Evolutionary conservation across 2,113 vertebrate genomes (phyloP).

Genomic region (Megatriorchis doriae): DNA sequence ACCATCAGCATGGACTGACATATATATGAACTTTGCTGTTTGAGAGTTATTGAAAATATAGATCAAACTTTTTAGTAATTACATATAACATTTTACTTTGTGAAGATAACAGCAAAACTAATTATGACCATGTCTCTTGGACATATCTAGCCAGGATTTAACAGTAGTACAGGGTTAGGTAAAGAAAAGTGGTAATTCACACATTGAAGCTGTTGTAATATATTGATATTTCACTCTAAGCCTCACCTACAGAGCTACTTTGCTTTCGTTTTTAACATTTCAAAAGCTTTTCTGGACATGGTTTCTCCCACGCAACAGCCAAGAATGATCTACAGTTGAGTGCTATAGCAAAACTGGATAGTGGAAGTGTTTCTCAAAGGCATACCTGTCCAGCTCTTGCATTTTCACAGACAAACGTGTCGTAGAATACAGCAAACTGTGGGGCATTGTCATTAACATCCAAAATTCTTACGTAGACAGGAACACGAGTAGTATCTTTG

Average conservation of each 20-base stretch:
- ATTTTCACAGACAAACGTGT: conserved; percentile 97
- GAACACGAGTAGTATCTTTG: conserved; percentile 86
- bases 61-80: conserved; percentile 9
- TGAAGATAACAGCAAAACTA: conserved; percentile 36
- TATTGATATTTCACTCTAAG: background rate
- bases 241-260: background rate
- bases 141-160: background rate
- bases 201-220: background rate
- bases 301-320: background rate
- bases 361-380: background rate
- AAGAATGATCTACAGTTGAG: background rate
- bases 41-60: background rate
- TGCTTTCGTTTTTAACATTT: background rate
- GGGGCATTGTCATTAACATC: conserved; percentile 96
- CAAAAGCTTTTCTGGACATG: background rate
- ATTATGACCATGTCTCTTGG: conserved; percentile 28
- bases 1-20: conserved; percentile 8
- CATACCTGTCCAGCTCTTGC: conserved; percentile 93
- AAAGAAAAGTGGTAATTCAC: background rate
- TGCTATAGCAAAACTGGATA: background rate
- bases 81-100: conserved; percentile 4
- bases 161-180: background rate
- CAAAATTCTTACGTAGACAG: conserved; percentile 91
- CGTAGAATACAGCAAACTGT: conserved; percentile 93
- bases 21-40: background rate